These are phyloP conservation scores for Cantharis flavilabris DNA, from an alignment of 2,888 invertebrate genomes.

Conservation along the genomic window DNA sequence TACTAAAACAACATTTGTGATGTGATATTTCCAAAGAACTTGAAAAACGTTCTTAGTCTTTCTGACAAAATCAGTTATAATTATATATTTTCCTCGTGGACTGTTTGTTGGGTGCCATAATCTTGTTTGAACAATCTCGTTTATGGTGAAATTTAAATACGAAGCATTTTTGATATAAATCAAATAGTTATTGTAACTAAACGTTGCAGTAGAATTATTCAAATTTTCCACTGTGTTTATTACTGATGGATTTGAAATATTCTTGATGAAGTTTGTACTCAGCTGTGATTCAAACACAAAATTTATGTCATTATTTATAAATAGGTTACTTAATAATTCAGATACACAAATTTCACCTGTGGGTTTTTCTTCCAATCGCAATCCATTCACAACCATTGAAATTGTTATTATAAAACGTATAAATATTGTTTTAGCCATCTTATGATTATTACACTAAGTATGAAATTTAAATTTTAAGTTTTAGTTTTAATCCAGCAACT, in stretches of 20 bases:
- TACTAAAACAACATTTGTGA: not conserved
- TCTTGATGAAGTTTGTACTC: not conserved
- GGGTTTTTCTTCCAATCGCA: not conserved
- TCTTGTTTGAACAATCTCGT: not conserved
- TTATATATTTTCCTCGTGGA: not conserved
- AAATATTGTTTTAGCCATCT: not conserved
- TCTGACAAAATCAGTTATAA: not conserved
- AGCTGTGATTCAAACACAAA: not conserved
- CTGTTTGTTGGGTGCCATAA: not conserved
- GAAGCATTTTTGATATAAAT: not conserved
- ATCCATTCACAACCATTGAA: not conserved
- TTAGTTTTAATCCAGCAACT: too few relatives aligned
- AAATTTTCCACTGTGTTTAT: not conserved
- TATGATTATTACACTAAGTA: too few relatives aligned
- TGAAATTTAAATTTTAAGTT: too few relatives aligned
- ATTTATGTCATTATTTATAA: not conserved
- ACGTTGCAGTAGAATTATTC: not conserved
- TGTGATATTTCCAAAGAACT: not conserved
- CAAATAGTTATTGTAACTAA: not conserved
- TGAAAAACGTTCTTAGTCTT: not conserved
- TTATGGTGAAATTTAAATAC: not conserved
- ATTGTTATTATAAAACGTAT: not conserved
- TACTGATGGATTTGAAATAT: not conserved
- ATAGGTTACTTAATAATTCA: not conserved
- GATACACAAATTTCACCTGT: not conserved